A percentile compares a stretch with the other conserved stretches of the same genome.
phyloP scores from a whole-genome alignment of 2,113 vertebrate genomes.

The Chrysemys picta region DNA sequence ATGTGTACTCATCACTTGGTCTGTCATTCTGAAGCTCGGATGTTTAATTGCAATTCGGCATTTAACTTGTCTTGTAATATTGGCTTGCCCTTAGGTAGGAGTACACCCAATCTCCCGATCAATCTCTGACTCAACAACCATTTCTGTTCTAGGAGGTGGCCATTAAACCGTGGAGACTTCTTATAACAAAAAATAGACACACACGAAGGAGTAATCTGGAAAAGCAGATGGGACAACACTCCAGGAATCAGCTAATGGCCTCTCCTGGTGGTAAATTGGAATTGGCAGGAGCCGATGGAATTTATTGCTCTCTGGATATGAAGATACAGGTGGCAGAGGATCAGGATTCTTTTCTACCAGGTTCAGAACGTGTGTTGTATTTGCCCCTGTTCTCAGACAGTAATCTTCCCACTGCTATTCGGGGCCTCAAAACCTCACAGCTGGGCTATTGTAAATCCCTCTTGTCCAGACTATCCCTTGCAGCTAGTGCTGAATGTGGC shows the following conservation, averaged over 20 bases:
- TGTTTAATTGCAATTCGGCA: not conserved
- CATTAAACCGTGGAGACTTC: not conserved
- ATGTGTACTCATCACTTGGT: not conserved
- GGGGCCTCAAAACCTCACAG: not conserved
- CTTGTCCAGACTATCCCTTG: not conserved
- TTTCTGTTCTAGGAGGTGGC: not conserved
- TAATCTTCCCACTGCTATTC: not conserved
- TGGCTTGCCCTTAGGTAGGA: not conserved
- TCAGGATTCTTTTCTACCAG: not conserved
- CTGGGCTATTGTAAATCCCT: not conserved
- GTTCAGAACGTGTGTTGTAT: not conserved
- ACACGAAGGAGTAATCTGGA: not conserved
- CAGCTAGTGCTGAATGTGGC: not conserved
- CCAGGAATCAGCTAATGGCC: not conserved
- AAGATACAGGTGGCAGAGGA: fast-evolving
- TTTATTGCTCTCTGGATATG: not conserved
- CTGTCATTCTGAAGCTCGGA: not conserved
- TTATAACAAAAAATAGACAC: not conserved
- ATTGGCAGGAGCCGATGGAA: not conserved
- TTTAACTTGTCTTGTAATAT: slow-evolving; percentile 13
- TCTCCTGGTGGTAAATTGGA: fast-evolving
- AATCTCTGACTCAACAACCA: not conserved
- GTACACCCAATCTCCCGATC: not conserved
- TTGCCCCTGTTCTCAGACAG: not conserved
- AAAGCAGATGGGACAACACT: fast-evolving